phyloP scores from a whole-genome alignment of 1,140 invertebrate species.

The Atta cephalotes region DNA sequence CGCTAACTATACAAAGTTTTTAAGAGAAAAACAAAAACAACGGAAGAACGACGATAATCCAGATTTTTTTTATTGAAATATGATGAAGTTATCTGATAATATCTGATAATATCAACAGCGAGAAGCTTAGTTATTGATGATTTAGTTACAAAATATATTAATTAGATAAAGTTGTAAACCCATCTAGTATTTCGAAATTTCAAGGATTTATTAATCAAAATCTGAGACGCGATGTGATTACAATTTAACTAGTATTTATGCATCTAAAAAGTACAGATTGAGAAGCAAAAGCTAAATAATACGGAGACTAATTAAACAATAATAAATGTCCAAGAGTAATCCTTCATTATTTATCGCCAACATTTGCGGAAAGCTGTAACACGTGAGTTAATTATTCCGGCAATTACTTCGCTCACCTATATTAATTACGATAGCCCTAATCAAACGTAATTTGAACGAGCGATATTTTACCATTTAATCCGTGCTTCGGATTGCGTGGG shows the following conservation, averaged over 20 bases:
- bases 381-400: conserved; percentile 40
- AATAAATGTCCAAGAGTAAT: not conserved
- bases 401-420: conserved; percentile 6
- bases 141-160: conserved; percentile 48
- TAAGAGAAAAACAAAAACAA: not conserved
- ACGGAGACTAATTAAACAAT: not conserved
- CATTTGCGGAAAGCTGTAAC: not conserved
- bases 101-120: not conserved
- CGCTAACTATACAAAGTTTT: not conserved
- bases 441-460: conserved; percentile 51
- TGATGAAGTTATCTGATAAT: conserved; percentile 18
- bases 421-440: conserved; percentile 50
- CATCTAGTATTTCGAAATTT: conserved; percentile 1
- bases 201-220: conserved; percentile 43
- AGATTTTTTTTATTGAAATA: conserved; percentile 1
- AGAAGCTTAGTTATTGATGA: conserved; percentile 39
- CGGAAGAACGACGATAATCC: not conserved
- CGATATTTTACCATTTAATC: conserved; percentile 63
- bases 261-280: not conserved
- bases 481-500: conserved; percentile 44
- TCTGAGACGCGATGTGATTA: conserved; percentile 26
- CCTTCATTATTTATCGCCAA: conserved; percentile 3
- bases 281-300: conserved; percentile 15
- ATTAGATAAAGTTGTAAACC: conserved; percentile 17
- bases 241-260: conserved; percentile 22